phyloP scores from a whole-genome alignment of 1,140 invertebrate species.

The Caenorhabditis brenneri region DNA sequence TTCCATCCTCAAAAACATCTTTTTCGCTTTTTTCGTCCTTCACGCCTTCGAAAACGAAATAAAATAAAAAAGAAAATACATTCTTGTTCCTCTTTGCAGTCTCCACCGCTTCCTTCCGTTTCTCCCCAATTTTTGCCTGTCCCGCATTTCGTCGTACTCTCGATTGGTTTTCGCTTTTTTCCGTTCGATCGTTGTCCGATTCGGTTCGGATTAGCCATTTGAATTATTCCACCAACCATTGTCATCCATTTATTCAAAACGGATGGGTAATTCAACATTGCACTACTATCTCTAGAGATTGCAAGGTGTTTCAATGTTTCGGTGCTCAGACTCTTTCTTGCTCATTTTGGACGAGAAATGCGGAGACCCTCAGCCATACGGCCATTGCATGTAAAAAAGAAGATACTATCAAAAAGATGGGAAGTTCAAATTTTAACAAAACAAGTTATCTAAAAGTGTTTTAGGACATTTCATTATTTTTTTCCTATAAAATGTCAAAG shows the following conservation, averaged over 20 bases:
- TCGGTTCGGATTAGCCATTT: background rate
- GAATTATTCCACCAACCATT: background rate
- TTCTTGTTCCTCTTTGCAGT: background rate
- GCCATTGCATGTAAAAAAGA: background rate
- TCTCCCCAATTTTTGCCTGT: background rate
- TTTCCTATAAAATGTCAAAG: too few relatives aligned
- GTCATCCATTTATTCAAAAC: background rate
- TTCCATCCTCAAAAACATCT: background rate
- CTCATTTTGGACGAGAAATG: background rate
- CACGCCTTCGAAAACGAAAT: background rate
- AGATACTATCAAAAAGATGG: background rate
- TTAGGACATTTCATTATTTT: too few relatives aligned
- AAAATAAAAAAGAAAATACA: constrained; percentile 20
- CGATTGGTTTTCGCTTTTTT: constrained; percentile 21
- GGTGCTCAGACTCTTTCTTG: background rate
- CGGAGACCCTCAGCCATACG: background rate
- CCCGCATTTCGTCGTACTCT: background rate
- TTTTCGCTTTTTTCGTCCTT: constrained; percentile 1
- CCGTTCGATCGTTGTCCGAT: background rate
- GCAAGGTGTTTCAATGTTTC: too few relatives aligned
- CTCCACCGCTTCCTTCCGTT: constrained; percentile 1
- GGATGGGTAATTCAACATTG: background rate
- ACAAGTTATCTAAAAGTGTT: too few relatives aligned
- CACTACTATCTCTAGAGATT: too few relatives aligned
- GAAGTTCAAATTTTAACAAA: background rate